A percentile compares a stretch with the other conserved stretches of the same genome.
phyloP scores from a whole-genome alignment of 2,113 vertebrate genomes.

The Carassius auratus region DNA sequence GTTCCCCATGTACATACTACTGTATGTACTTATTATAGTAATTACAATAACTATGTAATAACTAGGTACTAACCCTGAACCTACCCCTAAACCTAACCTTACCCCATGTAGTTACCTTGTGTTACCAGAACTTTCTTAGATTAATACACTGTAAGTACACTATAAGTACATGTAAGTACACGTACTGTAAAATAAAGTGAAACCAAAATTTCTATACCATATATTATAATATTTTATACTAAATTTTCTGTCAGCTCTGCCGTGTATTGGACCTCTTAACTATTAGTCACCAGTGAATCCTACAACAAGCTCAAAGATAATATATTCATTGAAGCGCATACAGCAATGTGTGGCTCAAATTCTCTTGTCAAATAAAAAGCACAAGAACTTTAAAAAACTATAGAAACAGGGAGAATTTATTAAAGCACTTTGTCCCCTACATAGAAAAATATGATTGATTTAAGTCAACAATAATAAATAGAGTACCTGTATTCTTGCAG shows the following conservation, averaged over 20 bases:
- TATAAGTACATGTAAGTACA: too few species aligned
- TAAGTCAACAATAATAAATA: constrained; percentile 82
- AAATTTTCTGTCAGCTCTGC: background rate
- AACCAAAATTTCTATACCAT: too few species aligned
- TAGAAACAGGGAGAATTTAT: constrained; percentile 80
- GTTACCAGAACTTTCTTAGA: too few species aligned
- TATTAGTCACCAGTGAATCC: background rate
- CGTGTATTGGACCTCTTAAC: background rate
- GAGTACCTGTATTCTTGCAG: constrained; percentile 70
- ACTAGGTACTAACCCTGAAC: too few species aligned
- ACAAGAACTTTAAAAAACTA: constrained; percentile 28
- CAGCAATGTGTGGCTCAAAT: background rate
- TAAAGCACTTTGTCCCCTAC: constrained; percentile 77
- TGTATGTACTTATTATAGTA: too few species aligned
- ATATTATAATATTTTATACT: too few species aligned
- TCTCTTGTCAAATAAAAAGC: background rate
- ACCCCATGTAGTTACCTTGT: too few species aligned
- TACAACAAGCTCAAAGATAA: background rate
- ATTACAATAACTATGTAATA: too few species aligned
- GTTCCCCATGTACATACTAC: too few species aligned
- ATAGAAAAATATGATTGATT: constrained; percentile 84
- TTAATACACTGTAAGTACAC: too few species aligned
- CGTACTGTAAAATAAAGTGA: too few species aligned
- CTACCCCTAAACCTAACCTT: too few species aligned
- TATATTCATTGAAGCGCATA: background rate